Percentiles rank a stretch among this genome's conserved stretches.
phyloP scores from a whole-genome alignment of 2,888 invertebrate genomes.

The Octodonta nipae region DNA sequence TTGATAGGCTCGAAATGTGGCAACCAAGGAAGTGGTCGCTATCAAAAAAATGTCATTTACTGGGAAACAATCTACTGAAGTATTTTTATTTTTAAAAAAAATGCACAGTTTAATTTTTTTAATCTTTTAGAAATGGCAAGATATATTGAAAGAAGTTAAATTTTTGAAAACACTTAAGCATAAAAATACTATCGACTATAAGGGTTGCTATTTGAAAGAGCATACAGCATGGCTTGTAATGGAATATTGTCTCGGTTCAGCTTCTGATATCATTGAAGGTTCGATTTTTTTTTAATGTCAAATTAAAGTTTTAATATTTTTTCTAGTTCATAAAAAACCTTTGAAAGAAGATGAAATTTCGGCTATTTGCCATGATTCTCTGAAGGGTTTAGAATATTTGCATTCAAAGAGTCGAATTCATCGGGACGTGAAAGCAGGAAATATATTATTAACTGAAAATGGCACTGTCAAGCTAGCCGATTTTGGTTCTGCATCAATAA shows the following conservation, averaged over 20 bases:
- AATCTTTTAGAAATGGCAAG: conserved; percentile 96
- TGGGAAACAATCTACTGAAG: conserved; percentile 96
- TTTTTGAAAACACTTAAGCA: conserved; percentile 90
- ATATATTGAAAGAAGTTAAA: conserved; percentile 94
- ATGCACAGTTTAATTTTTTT: too few relatives aligned
- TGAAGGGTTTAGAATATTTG: conserved; percentile 84
- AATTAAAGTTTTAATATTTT: too few relatives aligned
- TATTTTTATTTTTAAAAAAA: too few relatives aligned
- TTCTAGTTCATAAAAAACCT: conserved; percentile 93
- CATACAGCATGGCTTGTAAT: conserved; percentile 99
- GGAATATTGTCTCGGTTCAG: conserved; percentile 99
- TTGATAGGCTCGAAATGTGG: conserved; percentile 80
- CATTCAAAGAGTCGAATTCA: conserved; percentile 72
- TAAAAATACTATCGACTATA: conserved; percentile 95
- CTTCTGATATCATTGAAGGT: conserved; percentile 97
- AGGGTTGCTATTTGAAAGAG: conserved; percentile 93
- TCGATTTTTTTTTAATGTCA: too few relatives aligned
- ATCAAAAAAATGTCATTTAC: conserved; percentile 99
- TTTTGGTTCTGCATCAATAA: conserved; percentile 94
- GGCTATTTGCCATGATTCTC: conserved; percentile 89
- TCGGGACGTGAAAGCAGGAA: conserved; percentile 93
- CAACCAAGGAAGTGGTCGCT: conserved; percentile 94
- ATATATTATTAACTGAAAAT: conserved; percentile 92
- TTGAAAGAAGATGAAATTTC: conserved; percentile 90
- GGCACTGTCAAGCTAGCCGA: conserved; percentile 96